Evolutionary conservation across 2,888 invertebrate species (phyloP).

Genomic region (Penaeus monodon): DNA sequence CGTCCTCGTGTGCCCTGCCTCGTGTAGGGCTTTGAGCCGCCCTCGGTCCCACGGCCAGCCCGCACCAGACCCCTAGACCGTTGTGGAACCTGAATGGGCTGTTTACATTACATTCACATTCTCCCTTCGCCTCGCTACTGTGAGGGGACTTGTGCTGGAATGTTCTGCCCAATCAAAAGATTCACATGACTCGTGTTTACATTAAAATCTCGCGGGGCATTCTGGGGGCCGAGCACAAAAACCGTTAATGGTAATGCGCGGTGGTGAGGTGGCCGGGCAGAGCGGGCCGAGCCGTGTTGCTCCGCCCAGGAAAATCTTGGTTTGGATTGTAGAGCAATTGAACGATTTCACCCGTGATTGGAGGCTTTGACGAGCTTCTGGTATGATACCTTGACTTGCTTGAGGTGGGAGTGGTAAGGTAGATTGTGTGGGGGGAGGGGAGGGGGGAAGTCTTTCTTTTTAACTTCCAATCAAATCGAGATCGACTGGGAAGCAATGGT

Average conservation of each 20-base stretch:
- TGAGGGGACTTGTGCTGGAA: slow-evolving; percentile 51
- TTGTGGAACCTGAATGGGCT: slow-evolving; percentile 53
- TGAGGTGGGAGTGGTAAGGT: neutral
- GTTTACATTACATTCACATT: slow-evolving; percentile 51
- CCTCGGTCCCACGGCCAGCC: slow-evolving; percentile 39
- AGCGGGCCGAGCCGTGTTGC: neutral
- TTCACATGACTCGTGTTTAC: slow-evolving; percentile 56
- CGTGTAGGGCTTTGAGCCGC: slow-evolving; percentile 26
- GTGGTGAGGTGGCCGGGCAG: slow-evolving; percentile 25
- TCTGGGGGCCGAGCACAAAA: slow-evolving; percentile 21
- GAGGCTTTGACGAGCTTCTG: neutral
- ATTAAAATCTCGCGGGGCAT: slow-evolving; percentile 44
- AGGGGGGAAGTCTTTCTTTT: neutral
- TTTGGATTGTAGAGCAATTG: neutral
- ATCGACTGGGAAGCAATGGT: neutral
- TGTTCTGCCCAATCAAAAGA: slow-evolving; percentile 52
- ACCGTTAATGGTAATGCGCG: neutral
- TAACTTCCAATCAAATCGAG: neutral
- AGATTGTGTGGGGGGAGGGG: neutral
- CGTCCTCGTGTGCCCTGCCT: too few species aligned
- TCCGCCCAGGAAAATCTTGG: neutral
- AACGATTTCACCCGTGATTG: slow-evolving; percentile 29
- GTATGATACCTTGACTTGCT: neutral
- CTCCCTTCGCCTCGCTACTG: slow-evolving; percentile 44
- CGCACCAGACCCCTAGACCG: slow-evolving; percentile 40